Evolutionary conservation across 2,113 vertebrate species (phyloP).

Genomic region (Mola mola): DNA sequence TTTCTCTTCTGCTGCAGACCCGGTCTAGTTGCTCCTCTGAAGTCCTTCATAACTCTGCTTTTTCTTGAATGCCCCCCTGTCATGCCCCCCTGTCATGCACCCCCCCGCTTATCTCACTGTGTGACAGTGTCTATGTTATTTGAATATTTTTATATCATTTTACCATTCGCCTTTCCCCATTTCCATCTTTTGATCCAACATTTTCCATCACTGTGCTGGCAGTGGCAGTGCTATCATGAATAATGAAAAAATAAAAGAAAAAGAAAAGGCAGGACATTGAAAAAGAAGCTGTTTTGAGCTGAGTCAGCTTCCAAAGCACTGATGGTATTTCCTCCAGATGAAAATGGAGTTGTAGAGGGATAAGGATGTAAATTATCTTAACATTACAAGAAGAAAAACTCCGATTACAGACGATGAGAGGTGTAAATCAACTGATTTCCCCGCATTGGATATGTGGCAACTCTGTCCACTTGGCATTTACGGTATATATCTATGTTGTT

Average conservation of each 20-base stretch:
- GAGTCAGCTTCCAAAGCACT: constrained; percentile 54
- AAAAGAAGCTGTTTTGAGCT: constrained; percentile 35
- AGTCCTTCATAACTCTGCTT: constrained; percentile 35
- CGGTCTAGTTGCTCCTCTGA: constrained; percentile 44
- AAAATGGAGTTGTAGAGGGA: constrained; percentile 16
- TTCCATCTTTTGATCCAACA: constrained; percentile 63
- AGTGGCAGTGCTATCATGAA: constrained; percentile 52
- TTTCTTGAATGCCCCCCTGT: constrained; percentile 26
- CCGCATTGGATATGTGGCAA: not conserved
- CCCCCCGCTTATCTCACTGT: constrained; percentile 52
- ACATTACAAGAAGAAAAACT: not conserved
- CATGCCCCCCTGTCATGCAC: constrained; percentile 25
- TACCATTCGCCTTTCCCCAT: constrained; percentile 27
- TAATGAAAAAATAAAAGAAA: constrained; percentile 29
- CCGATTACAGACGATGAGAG: not conserved
- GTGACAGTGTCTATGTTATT: constrained; percentile 57
- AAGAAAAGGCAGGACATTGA: constrained; percentile 7
- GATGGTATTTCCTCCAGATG: constrained; percentile 43
- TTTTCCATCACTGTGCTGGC: constrained; percentile 38
- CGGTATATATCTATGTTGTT: too few relatives aligned
- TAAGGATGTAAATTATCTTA: constrained; percentile 1
- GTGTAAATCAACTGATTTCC: constrained; percentile 18
- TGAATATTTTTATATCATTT: constrained; percentile 60
- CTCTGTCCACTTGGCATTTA: too few relatives aligned
- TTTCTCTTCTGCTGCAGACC: constrained; percentile 47